Evolutionary conservation across 2,797 vertebrate genomes (phyloP).

Genomic region (Diplodus puntazzo): DNA sequence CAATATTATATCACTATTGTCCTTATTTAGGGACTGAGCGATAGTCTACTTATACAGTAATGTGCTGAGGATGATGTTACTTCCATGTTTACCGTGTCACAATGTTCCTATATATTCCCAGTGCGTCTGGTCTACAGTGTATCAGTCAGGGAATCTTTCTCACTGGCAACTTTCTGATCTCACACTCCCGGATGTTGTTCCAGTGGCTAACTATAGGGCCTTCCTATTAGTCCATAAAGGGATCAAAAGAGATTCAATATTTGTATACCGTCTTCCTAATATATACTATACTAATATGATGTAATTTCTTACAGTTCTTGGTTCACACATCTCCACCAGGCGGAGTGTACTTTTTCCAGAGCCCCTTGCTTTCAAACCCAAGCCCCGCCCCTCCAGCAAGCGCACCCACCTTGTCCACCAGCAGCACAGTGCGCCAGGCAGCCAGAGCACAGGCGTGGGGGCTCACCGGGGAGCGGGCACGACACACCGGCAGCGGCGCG

Average conservation of each 20-base stretch:
- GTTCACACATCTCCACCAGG: conserved; percentile 40
- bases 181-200: not conserved
- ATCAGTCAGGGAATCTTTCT: not conserved
- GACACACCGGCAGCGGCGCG: not conserved
- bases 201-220: not conserved
- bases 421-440: conserved; percentile 75
- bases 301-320: conserved; percentile 29
- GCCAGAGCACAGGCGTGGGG: conserved; percentile 59
- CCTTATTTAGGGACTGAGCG: conserved; percentile 2
- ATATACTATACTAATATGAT: conserved; percentile 7
- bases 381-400: conserved; percentile 83
- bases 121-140: not conserved
- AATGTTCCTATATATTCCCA: not conserved
- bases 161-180: not conserved
- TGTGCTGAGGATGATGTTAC: not conserved
- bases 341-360: conserved; percentile 74
- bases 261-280: too few relatives aligned
- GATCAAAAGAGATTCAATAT: not conserved
- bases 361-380: conserved; percentile 75
- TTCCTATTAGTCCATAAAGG: too few relatives aligned
- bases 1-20: not conserved
- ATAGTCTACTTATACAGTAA: not conserved
- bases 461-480: conserved; percentile 49
- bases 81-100: not conserved
- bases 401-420: conserved; percentile 77